A percentile compares a stretch with the other conserved stretches of the same genome.
phyloP scores from a whole-genome alignment of 2,797 vertebrate genomes.

The Bradypodion ventrale region DNA sequence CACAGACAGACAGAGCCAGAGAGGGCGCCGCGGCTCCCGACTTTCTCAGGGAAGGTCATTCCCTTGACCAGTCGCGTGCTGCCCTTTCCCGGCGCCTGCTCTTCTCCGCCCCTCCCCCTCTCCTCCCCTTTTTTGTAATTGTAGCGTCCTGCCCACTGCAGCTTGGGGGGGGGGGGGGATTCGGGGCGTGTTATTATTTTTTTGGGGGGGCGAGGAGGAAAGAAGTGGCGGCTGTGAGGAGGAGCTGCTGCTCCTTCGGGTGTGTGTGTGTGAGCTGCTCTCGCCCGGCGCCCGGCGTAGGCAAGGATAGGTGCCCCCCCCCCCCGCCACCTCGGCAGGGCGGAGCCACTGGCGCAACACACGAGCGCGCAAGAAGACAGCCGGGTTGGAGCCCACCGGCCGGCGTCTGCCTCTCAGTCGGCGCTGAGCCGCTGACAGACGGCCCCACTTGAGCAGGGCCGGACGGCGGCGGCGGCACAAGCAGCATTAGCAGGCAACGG shows the following conservation, averaged over 20 bases:
- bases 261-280: no score
- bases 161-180: not conserved
- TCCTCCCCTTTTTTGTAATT: not conserved
- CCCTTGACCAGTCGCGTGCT: not conserved
- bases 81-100: not conserved
- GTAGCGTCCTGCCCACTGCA: conserved; percentile 5
- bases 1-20: no score
- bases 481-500: no score
- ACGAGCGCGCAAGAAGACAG: not conserved
- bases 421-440: no score
- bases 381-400: not conserved
- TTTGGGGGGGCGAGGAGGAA: not conserved
- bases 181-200: not conserved
- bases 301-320: no score
- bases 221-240: no score
- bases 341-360: not conserved
- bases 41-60: conserved; percentile 37
- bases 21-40: no score
- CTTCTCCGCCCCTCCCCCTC: no score
- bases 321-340: no score
- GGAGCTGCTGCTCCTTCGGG: no score
- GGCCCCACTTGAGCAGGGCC: conserved; percentile 7
- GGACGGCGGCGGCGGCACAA: conserved; percentile 11
- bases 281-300: not conserved
- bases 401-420: not conserved